Evolutionary conservation across 2,888 invertebrate genomes (phyloP).

Genomic region (Linyphia triangularis): DNA sequence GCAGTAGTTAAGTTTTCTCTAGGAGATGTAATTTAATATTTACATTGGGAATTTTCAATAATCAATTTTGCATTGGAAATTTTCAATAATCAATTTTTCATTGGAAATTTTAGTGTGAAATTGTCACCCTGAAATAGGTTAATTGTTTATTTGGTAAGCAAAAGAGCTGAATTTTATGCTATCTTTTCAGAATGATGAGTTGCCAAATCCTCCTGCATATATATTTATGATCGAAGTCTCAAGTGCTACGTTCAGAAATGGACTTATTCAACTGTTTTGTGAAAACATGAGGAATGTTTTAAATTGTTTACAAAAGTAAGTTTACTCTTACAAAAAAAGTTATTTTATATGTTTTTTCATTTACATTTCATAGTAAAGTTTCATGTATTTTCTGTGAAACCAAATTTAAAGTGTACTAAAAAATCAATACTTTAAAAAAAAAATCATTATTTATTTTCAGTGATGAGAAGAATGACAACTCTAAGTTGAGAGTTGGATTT

Average conservation of each 20-base stretch:
- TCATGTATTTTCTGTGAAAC: too few species aligned
- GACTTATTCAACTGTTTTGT: constrained; percentile 93
- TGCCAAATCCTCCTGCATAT: constrained; percentile 96
- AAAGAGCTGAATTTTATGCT: not conserved
- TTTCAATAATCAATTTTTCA: not conserved
- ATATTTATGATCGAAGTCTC: constrained; percentile 98
- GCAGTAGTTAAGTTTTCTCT: not conserved
- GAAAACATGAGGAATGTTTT: constrained; percentile 90
- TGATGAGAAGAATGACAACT: constrained; percentile 82
- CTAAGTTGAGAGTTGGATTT: constrained; percentile 90
- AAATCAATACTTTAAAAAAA: too few species aligned
- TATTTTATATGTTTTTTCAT: too few species aligned
- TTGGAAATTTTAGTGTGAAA: not conserved
- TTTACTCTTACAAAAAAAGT: too few species aligned
- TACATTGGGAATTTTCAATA: not conserved
- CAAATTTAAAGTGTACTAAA: too few species aligned
- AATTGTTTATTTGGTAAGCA: not conserved
- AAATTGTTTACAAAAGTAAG: constrained; percentile 89
- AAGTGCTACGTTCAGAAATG: constrained; percentile 95
- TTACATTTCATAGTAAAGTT: too few species aligned
- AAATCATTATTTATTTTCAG: constrained; percentile 78
- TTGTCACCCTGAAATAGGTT: not conserved
- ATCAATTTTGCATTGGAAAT: too few species aligned
- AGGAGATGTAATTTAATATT: not conserved
- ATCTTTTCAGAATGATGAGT: constrained; percentile 93